A percentile compares a stretch with the other conserved stretches of the same genome.
phyloP scores from a whole-genome alignment of 1,140 invertebrate genomes.

The Drosophila guanche region DNA sequence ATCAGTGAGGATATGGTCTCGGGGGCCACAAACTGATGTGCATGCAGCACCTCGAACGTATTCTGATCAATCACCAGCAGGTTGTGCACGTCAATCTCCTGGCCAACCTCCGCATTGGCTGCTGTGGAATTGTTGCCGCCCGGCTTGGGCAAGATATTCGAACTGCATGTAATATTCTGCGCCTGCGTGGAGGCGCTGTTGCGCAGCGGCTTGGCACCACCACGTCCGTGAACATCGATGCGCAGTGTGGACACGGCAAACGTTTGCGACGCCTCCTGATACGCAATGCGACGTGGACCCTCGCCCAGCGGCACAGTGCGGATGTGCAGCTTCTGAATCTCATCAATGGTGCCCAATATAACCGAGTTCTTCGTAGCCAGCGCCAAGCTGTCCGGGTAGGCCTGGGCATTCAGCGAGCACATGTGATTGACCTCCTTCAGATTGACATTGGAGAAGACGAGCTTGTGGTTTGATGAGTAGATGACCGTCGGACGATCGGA shows the following conservation, averaged over 20 bases:
- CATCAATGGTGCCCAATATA: conserved; percentile 99
- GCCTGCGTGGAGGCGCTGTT: conserved; percentile 92
- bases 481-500: conserved; percentile 99
- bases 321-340: conserved; percentile 99
- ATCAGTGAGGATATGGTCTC: conserved; percentile 96
- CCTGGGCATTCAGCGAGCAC: conserved; percentile 97
- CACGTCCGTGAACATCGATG: conserved; percentile 91
- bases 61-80: conserved; percentile 97
- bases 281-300: conserved; percentile 95
- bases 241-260: conserved; percentile 97
- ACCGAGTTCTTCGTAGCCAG: conserved; percentile 96
- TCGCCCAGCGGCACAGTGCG: conserved; percentile 97
- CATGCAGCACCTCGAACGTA: conserved; percentile 96
- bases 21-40: conserved; percentile 94
- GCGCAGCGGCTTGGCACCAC: conserved; percentile 87
- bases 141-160: conserved; percentile 83
- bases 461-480: conserved; percentile 99
- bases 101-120: conserved; percentile 86
- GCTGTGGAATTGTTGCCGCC: conserved; percentile 83
- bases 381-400: conserved; percentile 97
- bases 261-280: conserved; percentile 97
- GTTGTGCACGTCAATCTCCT: conserved; percentile 96
- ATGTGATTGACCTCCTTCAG: conserved; percentile 99
- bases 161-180: conserved; percentile 85
- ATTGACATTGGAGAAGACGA: conserved; percentile 99